phyloP scores from a whole-genome alignment of 2,113 vertebrate species.

The Channa argus region DNA sequence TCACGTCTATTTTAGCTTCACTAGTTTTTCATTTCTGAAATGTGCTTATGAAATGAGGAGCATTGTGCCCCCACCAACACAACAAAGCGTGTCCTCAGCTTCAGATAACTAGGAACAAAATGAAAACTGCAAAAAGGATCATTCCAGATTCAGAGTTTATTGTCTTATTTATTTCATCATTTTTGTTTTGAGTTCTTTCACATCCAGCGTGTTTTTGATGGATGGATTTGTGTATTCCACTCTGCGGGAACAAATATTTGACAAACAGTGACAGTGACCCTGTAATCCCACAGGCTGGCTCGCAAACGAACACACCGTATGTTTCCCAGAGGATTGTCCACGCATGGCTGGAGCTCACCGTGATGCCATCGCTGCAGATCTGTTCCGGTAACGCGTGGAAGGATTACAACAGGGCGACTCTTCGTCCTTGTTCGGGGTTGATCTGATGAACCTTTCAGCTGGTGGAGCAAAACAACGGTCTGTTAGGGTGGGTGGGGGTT shows the following conservation, averaged over 20 bases:
- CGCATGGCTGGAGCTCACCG: slow-evolving; percentile 45
- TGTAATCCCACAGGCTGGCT: slow-evolving; percentile 35
- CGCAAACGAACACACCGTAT: not conserved
- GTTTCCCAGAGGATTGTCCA: slow-evolving; percentile 28
- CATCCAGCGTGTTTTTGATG: not conserved
- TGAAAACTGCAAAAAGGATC: no score
- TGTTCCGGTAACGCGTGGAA: slow-evolving; percentile 21
- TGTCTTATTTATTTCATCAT: no score
- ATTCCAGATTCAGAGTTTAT: no score
- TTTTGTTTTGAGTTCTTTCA: no score
- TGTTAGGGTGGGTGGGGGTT: slow-evolving; percentile 45
- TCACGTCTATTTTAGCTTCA: no score
- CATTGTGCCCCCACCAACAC: no score
- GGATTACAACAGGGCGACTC: slow-evolving; percentile 36
- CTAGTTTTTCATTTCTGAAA: no score
- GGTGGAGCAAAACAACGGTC: slow-evolving; percentile 37
- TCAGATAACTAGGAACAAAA: no score
- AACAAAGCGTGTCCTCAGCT: no score
- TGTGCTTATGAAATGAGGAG: no score
- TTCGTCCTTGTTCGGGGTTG: slow-evolving; percentile 54
- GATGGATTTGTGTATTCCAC: not conserved
- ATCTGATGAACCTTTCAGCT: slow-evolving; percentile 60
- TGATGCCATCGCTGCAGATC: slow-evolving; percentile 39
- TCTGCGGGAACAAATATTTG: slow-evolving; percentile 36
- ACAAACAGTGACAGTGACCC: slow-evolving; percentile 30